phyloP scores from a whole-genome alignment of 2,113 vertebrate species.

The Rhabdomys dilectus region DNA sequence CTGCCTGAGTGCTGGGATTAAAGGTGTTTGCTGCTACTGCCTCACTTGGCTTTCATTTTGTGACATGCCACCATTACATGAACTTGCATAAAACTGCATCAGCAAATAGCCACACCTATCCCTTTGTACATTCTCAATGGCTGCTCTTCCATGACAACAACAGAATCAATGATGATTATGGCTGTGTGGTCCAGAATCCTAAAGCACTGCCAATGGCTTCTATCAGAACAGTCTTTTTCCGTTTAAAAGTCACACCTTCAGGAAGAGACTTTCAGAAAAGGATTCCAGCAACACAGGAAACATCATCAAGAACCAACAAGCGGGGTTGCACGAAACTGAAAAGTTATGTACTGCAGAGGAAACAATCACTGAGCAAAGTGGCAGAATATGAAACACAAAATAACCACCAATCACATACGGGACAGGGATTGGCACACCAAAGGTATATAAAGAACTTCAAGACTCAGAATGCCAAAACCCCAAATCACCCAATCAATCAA shows the following conservation, averaged over 20 bases:
- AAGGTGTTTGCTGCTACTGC: no score
- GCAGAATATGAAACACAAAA: background rate
- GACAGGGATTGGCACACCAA: background rate
- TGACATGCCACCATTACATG: background rate
- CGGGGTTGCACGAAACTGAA: background rate
- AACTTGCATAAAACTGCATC: conserved; percentile 30
- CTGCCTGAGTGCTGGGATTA: no score
- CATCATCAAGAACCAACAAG: no score
- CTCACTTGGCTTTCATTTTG: background rate
- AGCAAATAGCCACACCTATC: background rate
- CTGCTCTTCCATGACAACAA: background rate
- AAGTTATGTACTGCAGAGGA: background rate
- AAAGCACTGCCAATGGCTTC: background rate
- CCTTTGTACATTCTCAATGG: background rate
- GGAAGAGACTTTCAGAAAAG: background rate
- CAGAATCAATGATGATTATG: background rate
- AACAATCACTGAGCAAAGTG: background rate
- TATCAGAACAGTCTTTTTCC: background rate
- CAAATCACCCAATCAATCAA: background rate
- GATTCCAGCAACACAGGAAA: background rate
- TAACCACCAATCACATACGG: background rate
- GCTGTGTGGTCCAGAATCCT: background rate
- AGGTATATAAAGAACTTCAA: background rate
- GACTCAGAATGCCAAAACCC: background rate
- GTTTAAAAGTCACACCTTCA: background rate